Percentiles rank a stretch among this genome's conserved stretches.
Evolutionary conservation across 2,888 invertebrate species (phyloP).

Genomic region (Bedellia somnulentella): DNA sequence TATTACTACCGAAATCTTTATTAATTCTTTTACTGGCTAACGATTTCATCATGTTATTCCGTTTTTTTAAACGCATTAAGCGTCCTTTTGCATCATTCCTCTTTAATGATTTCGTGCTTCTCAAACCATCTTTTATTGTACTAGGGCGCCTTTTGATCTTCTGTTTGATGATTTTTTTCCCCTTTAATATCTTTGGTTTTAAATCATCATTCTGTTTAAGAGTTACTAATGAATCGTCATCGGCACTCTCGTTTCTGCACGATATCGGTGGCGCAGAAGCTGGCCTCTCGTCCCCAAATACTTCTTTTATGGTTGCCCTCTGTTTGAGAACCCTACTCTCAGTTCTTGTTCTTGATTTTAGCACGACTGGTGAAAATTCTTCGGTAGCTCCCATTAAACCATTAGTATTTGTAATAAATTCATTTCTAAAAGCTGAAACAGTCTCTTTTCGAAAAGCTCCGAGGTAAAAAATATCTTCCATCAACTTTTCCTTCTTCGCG

Average conservation of each 20-base stretch:
- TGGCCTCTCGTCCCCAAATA: constrained; percentile 78
- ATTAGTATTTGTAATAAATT: constrained; percentile 65
- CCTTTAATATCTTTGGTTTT: constrained; percentile 17
- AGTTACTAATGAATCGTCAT: constrained; percentile 23
- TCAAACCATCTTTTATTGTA: constrained; percentile 47
- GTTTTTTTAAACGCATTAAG: constrained; percentile 43
- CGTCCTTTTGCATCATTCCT: constrained; percentile 46
- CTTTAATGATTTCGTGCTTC: constrained; percentile 48
- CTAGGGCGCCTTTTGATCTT: constrained; percentile 37
- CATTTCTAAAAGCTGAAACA: constrained; percentile 66
- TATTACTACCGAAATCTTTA: constrained; percentile 30
- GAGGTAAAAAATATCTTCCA: constrained; percentile 62
- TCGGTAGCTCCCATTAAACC: constrained; percentile 61
- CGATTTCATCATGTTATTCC: constrained; percentile 46
- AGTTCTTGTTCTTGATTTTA: constrained; percentile 74
- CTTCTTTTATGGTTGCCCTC: constrained; percentile 78
- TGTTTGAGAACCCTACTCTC: constrained; percentile 73
- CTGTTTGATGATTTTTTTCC: constrained; percentile 42
- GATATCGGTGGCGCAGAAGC: constrained; percentile 79
- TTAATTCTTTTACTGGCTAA: constrained; percentile 35
- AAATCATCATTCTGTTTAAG: constrained; percentile 24
- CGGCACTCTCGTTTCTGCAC: constrained; percentile 46
- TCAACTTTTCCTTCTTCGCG: constrained; percentile 47
- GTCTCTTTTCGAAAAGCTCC: constrained; percentile 71
- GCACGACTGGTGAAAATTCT: constrained; percentile 69